Conservation (phyloP, 35 echinoderm and acorn worm species). For the Diadema setosum region DNA sequence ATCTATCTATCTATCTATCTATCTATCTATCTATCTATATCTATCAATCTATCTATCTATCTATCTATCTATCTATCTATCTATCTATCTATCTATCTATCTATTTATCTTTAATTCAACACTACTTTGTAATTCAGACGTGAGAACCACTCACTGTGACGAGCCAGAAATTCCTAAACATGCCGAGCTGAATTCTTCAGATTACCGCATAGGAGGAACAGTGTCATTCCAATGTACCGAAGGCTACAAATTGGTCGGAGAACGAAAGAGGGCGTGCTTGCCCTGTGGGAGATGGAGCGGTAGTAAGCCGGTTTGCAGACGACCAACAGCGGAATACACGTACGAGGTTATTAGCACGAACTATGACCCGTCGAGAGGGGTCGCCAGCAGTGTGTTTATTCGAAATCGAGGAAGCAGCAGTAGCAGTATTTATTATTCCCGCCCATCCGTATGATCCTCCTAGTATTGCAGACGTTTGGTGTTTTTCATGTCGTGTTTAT, state of each 20-base stretch:
- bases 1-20: too few species aligned
- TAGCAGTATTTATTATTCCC: slow-evolving; percentile 11
- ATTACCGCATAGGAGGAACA: neutral
- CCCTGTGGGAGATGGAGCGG: neutral
- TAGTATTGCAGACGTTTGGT: too few species aligned
- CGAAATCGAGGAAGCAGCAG: neutral
- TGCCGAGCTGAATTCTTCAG: neutral
- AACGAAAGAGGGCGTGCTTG: slow-evolving; percentile 9
- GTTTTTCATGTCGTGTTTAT: too few species aligned
- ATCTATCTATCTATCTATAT: too few species aligned
- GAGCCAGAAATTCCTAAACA: neutral
- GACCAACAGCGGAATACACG: neutral
- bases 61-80: too few species aligned
- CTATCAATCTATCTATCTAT: too few species aligned
- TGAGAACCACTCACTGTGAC: neutral
- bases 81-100: too few species aligned
- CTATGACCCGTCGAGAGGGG: neutral
- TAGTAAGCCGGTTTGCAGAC: neutral
- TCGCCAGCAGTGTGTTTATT: slow-evolving; percentile 13
- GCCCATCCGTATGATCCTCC: neutral
- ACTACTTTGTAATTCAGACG: too few species aligned
- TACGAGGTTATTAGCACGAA: slow-evolving; percentile 2
- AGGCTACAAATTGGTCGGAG: neutral
- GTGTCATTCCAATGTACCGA: neutral
- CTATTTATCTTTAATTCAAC: too few species aligned